Evolutionary conservation across 2,113 vertebrate species (phyloP).

Genomic region (Ranitomeya variabilis): DNA sequence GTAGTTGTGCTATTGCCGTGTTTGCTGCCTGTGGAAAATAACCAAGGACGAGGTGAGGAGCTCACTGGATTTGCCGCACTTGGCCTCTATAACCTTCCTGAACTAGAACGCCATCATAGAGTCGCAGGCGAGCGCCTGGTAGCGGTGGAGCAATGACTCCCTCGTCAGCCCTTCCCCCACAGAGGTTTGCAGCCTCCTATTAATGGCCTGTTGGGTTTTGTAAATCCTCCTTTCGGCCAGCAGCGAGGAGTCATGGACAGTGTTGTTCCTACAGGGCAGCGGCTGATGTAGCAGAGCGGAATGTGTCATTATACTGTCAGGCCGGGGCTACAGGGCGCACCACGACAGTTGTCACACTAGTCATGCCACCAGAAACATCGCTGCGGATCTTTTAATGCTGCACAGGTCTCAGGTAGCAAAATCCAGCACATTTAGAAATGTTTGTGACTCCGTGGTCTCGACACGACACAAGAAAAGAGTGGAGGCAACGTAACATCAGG

Average conservation of each 20-base stretch:
- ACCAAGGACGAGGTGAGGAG: conserved; percentile 21
- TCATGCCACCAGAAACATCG: no score
- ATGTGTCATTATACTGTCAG: background rate
- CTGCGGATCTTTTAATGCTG: no score
- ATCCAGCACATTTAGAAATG: no score
- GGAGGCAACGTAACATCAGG: no score
- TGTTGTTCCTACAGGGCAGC: background rate
- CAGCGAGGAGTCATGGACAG: background rate
- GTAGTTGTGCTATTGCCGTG: no score
- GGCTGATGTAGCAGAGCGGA: background rate
- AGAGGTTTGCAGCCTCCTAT: background rate
- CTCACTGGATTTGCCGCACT: background rate
- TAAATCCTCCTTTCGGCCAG: background rate
- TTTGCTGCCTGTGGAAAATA: background rate
- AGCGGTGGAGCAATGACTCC: conserved; percentile 1
- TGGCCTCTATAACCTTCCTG: conserved; percentile 17
- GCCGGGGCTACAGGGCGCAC: no score
- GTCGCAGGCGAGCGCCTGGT: background rate
- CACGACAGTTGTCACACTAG: no score
- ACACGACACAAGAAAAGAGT: no score
- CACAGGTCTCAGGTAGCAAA: no score
- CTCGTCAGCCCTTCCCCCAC: background rate
- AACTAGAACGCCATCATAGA: conserved; percentile 34
- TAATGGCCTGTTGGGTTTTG: background rate
- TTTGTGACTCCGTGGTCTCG: no score